These are phyloP conservation scores for Dasysyrphus albostriatus DNA, from an alignment of 2,888 invertebrate species.

Conservation along the genomic window DNA sequence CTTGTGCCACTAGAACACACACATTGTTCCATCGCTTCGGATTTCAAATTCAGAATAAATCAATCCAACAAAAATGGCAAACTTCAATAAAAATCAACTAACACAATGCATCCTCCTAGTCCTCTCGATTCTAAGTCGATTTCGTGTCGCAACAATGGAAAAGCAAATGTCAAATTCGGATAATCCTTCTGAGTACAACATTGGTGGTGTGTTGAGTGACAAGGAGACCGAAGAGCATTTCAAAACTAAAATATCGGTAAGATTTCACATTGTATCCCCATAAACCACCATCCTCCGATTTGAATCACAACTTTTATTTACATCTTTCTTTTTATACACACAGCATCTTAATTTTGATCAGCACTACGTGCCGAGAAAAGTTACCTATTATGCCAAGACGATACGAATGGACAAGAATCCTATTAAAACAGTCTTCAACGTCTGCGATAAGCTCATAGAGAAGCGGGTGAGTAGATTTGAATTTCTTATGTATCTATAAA, in stretches of 20 bases:
- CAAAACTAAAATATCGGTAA: constrained; percentile 92
- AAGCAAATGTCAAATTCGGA: constrained; percentile 81
- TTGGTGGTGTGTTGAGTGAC: constrained; percentile 96
- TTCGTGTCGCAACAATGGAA: constrained; percentile 72
- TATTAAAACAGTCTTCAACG: constrained; percentile 95
- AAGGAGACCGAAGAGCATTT: constrained; percentile 92
- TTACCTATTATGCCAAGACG: constrained; percentile 94
- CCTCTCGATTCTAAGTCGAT: constrained; percentile 34
- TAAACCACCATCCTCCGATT: background rate
- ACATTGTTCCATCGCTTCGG: constrained; percentile 4
- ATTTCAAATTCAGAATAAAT: constrained; percentile 14
- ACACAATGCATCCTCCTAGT: constrained; percentile 45
- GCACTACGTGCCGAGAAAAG: constrained; percentile 92
- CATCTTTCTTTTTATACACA: background rate
- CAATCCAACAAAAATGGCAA: constrained; percentile 44
- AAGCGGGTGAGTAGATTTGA: constrained; percentile 87
- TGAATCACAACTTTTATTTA: background rate
- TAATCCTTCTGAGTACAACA: constrained; percentile 91
- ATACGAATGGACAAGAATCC: constrained; percentile 98
- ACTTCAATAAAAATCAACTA: constrained; percentile 10
- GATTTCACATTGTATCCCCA: constrained; percentile 78
- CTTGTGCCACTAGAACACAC: background rate
- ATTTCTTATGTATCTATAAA: constrained; percentile 9
- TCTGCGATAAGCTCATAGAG: constrained; percentile 95
- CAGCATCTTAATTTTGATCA: constrained; percentile 94